Conservation (phyloP, 2,888 invertebrate species). For the Zaprionus obscuricornis region DNA sequence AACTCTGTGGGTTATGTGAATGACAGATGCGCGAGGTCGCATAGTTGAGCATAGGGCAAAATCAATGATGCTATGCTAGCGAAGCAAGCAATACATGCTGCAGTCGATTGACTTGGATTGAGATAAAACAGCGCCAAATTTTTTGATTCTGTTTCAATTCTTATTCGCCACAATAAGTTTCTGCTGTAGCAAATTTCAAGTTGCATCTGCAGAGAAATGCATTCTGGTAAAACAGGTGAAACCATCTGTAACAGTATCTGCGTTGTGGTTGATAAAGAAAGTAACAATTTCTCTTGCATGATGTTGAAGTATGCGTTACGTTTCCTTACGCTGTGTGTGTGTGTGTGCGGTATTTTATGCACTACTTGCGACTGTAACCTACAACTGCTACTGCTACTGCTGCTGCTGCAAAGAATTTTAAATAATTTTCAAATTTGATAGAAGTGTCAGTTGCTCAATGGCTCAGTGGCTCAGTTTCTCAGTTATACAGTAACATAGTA, state of each 20-base stretch:
- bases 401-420: no score
- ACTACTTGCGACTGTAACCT: conserved; percentile 53
- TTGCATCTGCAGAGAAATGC: no score
- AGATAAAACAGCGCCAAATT: conserved; percentile 53
- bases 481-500: conserved; percentile 1
- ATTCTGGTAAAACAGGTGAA: conserved; percentile 14
- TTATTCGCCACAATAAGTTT: conserved; percentile 54
- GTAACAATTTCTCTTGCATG: conserved; percentile 34
- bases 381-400: no score
- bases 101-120: conserved; percentile 51
- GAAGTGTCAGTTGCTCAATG: conserved; percentile 66
- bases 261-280: background rate
- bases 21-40: background rate
- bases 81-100: conserved; percentile 23
- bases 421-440: conserved; percentile 77
- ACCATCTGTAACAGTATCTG: conserved; percentile 51
- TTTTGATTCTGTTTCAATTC: conserved; percentile 35
- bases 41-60: conserved; percentile 25
- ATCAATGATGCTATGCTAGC: conserved; percentile 52
- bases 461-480: conserved; percentile 28
- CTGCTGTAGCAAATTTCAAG: no score
- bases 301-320: conserved; percentile 42
- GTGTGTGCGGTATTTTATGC: conserved; percentile 56
- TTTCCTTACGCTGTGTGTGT: conserved; percentile 17
- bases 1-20: conserved; percentile 14